These are phyloP conservation scores for Labeo rohita DNA, from an alignment of 2,113 vertebrate genomes.

Conservation along the genomic window DNA sequence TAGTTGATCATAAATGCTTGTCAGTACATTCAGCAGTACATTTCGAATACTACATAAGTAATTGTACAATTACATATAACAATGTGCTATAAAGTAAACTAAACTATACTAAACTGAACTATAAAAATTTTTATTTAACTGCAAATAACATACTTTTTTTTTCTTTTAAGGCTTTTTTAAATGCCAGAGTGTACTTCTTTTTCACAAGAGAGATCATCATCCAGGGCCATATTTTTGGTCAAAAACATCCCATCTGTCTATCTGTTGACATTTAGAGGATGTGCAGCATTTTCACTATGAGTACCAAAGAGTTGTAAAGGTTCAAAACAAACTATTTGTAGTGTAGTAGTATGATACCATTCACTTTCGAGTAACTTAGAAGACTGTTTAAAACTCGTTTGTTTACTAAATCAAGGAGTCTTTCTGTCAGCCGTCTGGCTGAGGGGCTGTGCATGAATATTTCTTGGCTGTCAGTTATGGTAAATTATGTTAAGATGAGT, in stretches of 20 bases:
- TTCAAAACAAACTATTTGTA: neutral
- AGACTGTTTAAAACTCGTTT: neutral
- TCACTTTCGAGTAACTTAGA: neutral
- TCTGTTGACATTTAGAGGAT: neutral
- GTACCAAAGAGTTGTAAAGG: neutral
- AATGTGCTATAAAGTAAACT: neutral
- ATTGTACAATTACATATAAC: neutral
- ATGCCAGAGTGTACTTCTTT: no score
- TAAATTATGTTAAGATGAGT: constrained; percentile 27
- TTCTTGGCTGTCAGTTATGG: constrained; percentile 24
- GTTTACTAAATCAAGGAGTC: neutral
- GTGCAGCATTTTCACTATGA: neutral
- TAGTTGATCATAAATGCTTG: neutral
- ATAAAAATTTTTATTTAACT: neutral
- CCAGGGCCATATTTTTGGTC: neutral
- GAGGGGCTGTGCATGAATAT: neutral
- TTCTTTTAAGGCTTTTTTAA: neutral
- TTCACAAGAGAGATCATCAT: neutral
- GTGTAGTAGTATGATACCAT: neutral
- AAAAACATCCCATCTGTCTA: neutral
- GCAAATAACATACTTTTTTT: neutral
- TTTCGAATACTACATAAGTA: neutral
- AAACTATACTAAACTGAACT: neutral
- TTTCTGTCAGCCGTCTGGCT: neutral
- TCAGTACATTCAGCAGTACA: neutral